Base-by-base conservation (phyloP, 2,888 invertebrate species). In the Pogonocherus hispidulus region DNA sequence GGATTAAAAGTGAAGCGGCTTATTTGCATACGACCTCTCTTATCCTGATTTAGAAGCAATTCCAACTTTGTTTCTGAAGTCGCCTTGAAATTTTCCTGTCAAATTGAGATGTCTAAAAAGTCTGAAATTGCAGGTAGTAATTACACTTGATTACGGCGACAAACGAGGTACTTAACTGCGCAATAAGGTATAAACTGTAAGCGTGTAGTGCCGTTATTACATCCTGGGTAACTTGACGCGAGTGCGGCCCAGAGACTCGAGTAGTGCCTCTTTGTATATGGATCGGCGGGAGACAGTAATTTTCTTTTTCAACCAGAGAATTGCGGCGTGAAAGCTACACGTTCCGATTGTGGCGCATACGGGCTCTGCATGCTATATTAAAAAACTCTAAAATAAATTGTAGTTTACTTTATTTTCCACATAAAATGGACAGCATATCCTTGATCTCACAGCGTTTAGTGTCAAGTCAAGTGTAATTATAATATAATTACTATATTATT, bases 91-190 rank as follows among this genome's bases (percentile, higher is more conserved):
- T 16, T 41, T 16, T 41, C 41, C 41, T 14, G 41, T 41, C 41
- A 41, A 41, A 41, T 41, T 41, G 41, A 41, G 41, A 41, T 14
- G 41, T 41, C 16, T 41, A 9, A 14, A 41, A 41, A 41, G 41
- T 41, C 41, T n/a, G 41, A n/a, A 41, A 41, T 41, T 41, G n/a
- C 41, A 41, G 41, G 41, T 41, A 41, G 41, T 41, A 41, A 41
- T 41, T 41, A 41, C 41, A 41, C n/a, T 41, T 41, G 41, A 41
- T 41, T 41, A n/a, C 41, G 14, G 41, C 41, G n/a, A 41, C 41
- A 16, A 41, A 41, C 41, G 41, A 41, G 16, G 14, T n/a, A 41
- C 41, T 41, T n/a, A n/a, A 41, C 41, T 41, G 16, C 41, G 41
- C 41, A 11, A 41, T n/a, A 4, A 41, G 11, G 32, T 32, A 11